These are phyloP conservation scores for Hypothenemus hampei DNA, from an alignment of 1,140 invertebrate species.

Conservation along the genomic window DNA sequence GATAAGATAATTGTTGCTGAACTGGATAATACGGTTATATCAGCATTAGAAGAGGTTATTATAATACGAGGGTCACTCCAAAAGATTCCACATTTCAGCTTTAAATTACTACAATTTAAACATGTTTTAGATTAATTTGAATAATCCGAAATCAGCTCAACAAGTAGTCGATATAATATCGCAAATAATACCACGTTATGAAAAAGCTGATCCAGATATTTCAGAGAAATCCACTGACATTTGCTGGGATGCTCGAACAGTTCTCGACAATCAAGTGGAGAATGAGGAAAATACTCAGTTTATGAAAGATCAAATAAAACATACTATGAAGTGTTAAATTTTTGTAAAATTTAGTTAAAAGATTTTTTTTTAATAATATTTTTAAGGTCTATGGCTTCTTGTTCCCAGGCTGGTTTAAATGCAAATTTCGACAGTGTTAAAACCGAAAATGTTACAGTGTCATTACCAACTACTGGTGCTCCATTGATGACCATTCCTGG, in stretches of 20 bases:
- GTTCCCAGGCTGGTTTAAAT: slow-evolving; percentile 15
- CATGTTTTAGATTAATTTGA: slow-evolving; percentile 2
- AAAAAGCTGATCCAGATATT: slow-evolving; percentile 4
- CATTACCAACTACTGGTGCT: neutral
- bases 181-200: slow-evolving; percentile 1
- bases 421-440: slow-evolving; percentile 3
- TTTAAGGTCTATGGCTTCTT: slow-evolving; percentile 12
- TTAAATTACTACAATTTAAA: neutral
- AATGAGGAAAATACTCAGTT: neutral
- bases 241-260: neutral
- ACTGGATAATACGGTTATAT: neutral
- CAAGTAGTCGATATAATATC: slow-evolving; percentile 4
- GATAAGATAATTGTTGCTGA: neutral
- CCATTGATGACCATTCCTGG: neutral
- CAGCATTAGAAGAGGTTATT: neutral
- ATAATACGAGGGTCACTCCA: neutral
- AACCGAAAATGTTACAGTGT: neutral
- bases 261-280: neutral
- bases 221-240: neutral
- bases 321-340: neutral
- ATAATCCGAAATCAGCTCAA: neutral
- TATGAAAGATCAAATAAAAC: neutral
- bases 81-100: neutral
- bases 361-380: neutral
- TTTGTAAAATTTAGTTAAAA: neutral